These are phyloP conservation scores for Tetramorium bicarinatum DNA, from an alignment of 2,888 invertebrate genomes.

Conservation along the genomic window DNA sequence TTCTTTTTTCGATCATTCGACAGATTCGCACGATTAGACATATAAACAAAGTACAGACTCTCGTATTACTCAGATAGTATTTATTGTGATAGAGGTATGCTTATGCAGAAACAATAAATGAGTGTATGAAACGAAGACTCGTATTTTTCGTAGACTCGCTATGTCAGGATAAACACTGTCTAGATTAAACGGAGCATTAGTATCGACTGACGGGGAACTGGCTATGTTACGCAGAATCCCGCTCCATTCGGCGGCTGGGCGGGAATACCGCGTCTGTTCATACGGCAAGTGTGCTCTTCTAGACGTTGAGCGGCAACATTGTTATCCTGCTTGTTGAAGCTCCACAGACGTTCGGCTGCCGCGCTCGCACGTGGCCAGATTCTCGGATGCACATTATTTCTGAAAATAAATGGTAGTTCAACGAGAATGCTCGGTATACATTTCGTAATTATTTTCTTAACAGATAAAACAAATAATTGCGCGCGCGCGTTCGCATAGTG, in stretches of 20 bases:
- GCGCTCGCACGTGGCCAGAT: slow-evolving; percentile 96
- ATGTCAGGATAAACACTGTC: slow-evolving; percentile 5
- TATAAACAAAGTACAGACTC: background rate
- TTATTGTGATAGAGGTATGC: slow-evolving; percentile 10
- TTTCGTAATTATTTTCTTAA: background rate
- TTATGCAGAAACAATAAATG: slow-evolving; percentile 16
- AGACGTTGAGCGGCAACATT: slow-evolving; percentile 88
- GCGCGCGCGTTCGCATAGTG: too few relatives aligned
- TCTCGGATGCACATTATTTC: slow-evolving; percentile 85
- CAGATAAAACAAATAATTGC: slow-evolving; percentile 9
- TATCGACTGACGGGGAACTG: background rate
- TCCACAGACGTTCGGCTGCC: slow-evolving; percentile 95
- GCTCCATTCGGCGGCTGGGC: slow-evolving; percentile 90
- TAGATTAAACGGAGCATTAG: slow-evolving; percentile 29
- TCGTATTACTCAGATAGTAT: background rate
- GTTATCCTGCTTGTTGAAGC: slow-evolving; percentile 71
- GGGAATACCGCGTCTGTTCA: slow-evolving; percentile 89
- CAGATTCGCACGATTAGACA: background rate
- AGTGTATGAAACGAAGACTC: background rate
- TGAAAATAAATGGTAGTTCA: slow-evolving; percentile 60
- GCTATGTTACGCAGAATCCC: slow-evolving; percentile 87
- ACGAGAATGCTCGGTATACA: background rate
- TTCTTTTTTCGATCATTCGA: background rate
- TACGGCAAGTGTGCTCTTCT: slow-evolving; percentile 91
- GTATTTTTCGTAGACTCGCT: background rate